These are phyloP conservation scores for Baccha elongata DNA, from an alignment of 2,888 invertebrate genomes.

Conservation along the genomic window DNA sequence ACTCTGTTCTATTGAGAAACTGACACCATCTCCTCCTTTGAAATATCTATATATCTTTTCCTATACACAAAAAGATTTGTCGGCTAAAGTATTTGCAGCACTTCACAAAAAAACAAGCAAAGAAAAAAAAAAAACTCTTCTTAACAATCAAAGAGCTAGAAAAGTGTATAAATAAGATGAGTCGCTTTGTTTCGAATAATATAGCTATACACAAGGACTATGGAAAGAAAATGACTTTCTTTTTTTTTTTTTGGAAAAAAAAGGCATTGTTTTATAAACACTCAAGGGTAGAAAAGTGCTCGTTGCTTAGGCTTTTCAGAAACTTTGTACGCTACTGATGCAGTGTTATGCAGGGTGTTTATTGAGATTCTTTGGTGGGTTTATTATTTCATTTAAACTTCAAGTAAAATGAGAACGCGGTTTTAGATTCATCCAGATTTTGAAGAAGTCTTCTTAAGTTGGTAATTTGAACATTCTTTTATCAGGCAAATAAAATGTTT, in stretches of 20 bases:
- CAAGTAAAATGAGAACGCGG: constrained; percentile 19
- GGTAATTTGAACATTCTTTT: no score
- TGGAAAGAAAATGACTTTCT: constrained; percentile 11
- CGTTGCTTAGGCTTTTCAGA: not conserved
- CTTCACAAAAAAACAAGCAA: constrained; percentile 5
- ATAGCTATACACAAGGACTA: not conserved
- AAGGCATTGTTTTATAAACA: constrained; percentile 2
- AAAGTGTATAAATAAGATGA: constrained; percentile 38
- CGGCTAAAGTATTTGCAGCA: constrained; percentile 31
- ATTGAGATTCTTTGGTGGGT: no score
- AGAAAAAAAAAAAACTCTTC: not conserved
- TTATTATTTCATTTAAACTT: constrained; percentile 21
- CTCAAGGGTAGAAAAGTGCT: not conserved
- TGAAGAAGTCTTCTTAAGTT: no score
- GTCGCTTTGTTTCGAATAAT: constrained; percentile 5
- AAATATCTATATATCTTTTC: not conserved
- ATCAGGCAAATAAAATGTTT: no score
- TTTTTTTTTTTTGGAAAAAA: not conserved
- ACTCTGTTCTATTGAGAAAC: constrained; percentile 7
- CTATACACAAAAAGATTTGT: constrained; percentile 30
- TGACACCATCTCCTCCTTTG: constrained; percentile 3
- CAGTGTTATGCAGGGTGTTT: not conserved
- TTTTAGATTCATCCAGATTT: no score
- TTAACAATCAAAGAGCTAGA: constrained; percentile 30
- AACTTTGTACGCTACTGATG: not conserved